Evolutionary conservation across 2,113 vertebrate genomes (phyloP), one percentile per base, ranked within the genome.

Genomic region (Dunckerocampus dactyliophorus): DNA sequence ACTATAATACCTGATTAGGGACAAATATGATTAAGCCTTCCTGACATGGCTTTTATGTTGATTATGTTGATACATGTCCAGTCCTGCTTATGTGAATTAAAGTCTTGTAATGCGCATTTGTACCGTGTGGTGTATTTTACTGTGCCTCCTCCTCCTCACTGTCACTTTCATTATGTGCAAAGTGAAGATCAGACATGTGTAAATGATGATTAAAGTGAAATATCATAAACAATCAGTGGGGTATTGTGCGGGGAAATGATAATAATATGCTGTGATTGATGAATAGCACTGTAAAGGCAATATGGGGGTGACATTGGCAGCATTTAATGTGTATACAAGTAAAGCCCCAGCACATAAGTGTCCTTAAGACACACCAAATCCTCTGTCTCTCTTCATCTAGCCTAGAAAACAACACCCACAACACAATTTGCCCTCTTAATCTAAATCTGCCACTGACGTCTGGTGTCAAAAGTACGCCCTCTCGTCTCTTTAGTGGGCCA

Each of bases 1-100:
- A 43, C 58, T 55, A 50, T 84, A 84, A 85, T 74, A 71, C 77
- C 75, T 77, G 76, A 84, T 86, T 82, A 80, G 11, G 77, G 61
- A 68, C 72, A 77, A 76, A 70, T 76, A 50, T 79, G 81, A 80
- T 86, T 77, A 67, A 53, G 52, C 62, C 20, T 77, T 82, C 67
- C 59, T 77, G 53, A 50, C 65, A 58, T 37, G 65, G 85, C 86
- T 89, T 86, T 88, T 79, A 88, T 79, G 76, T 74, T 87, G 81
- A 89, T 89, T 86, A 31, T 83, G 84, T 79, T 85, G 69, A 79
- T 82, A 76, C 81, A 63, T 81, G 81, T 78, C 73, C 45, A 47
- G 52, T 43, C 28, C 55, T 62, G 69, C 77, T 80, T 75, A 74
- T 50, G 64, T 63, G 73, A 80, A 82, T 82, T 72, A 82, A 77